Percentiles rank a stretch among this genome's conserved stretches.
These are phyloP conservation scores for Thecocarcelia acutangulata DNA, from an alignment of 2,888 invertebrate genomes.

Conservation along the genomic window DNA sequence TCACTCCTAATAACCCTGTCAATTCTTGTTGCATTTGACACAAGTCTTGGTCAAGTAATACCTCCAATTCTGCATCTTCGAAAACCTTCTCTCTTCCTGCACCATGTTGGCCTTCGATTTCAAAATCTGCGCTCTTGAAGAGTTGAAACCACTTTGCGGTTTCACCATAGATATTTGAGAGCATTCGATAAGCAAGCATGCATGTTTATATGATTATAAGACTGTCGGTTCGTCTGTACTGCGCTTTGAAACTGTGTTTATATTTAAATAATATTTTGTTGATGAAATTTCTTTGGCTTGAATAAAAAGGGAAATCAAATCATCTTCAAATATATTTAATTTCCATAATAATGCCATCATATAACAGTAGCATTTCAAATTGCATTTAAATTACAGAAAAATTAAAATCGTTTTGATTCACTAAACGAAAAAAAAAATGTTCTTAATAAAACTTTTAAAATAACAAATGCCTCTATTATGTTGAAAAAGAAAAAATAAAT, in stretches of 20 bases:
- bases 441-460: slow-evolving; percentile 30
- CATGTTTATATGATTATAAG: neutral
- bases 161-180: too few relatives aligned
- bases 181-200: neutral
- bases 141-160: too few relatives aligned
- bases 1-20: too few relatives aligned
- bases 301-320: slow-evolving; percentile 48
- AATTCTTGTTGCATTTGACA: too few relatives aligned
- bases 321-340: slow-evolving; percentile 63
- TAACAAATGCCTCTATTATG: slow-evolving; percentile 36
- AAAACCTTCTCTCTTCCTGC: too few relatives aligned
- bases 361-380: slow-evolving; percentile 66
- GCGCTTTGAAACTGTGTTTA: slow-evolving; percentile 1
- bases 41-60: too few relatives aligned
- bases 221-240: neutral
- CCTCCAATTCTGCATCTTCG: too few relatives aligned
- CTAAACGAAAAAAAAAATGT: slow-evolving; percentile 51
- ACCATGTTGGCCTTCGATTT: too few relatives aligned
- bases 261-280: slow-evolving; percentile 10
- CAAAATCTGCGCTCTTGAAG: too few relatives aligned
- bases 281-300: neutral
- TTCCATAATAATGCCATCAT: slow-evolving; percentile 64
- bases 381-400: slow-evolving; percentile 28
- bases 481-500: slow-evolving; percentile 37
- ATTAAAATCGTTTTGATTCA: slow-evolving; percentile 23